Evolutionary conservation across 1,140 invertebrate genomes (phyloP).

Genomic region (Formica selysi): DNA sequence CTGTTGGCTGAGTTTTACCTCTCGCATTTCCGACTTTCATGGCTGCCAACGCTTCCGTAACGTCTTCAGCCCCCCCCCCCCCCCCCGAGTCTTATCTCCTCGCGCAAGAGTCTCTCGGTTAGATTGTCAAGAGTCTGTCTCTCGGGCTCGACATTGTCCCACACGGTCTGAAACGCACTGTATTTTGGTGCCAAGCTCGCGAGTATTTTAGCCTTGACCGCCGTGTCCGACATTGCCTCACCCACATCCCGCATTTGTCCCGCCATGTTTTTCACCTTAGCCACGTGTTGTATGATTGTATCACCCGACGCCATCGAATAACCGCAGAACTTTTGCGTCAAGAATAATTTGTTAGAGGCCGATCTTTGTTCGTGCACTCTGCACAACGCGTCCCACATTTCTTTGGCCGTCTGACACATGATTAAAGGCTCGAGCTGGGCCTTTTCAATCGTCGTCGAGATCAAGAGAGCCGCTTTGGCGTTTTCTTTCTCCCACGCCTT

Average conservation of each 20-base stretch:
- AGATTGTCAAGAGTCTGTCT: neutral
- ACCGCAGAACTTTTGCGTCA: constrained; percentile 5
- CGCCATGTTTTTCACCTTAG: constrained; percentile 40
- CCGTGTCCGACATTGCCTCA: neutral
- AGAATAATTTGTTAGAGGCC: constrained; percentile 18
- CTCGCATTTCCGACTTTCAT: neutral
- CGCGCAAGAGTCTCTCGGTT: neutral
- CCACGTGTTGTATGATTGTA: constrained; percentile 24
- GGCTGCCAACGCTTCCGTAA: neutral
- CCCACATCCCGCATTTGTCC: neutral
- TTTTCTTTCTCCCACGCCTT: neutral
- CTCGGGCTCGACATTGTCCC: constrained; percentile 5
- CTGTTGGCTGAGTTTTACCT: neutral
- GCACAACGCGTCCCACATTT: constrained; percentile 39
- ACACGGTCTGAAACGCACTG: neutral
- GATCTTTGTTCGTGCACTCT: constrained; percentile 45
- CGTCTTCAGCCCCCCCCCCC: no score
- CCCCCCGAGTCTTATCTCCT: neutral
- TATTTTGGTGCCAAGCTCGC: neutral
- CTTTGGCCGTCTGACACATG: neutral
- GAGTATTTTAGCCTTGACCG: neutral
- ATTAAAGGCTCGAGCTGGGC: neutral
- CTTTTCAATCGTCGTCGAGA: neutral
- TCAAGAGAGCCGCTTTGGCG: neutral
- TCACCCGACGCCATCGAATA: neutral